Evolutionary conservation across 2,113 vertebrate genomes (phyloP), one percentile per base, ranked within the genome.

Genomic region (Psephotus haematonotus): DNA sequence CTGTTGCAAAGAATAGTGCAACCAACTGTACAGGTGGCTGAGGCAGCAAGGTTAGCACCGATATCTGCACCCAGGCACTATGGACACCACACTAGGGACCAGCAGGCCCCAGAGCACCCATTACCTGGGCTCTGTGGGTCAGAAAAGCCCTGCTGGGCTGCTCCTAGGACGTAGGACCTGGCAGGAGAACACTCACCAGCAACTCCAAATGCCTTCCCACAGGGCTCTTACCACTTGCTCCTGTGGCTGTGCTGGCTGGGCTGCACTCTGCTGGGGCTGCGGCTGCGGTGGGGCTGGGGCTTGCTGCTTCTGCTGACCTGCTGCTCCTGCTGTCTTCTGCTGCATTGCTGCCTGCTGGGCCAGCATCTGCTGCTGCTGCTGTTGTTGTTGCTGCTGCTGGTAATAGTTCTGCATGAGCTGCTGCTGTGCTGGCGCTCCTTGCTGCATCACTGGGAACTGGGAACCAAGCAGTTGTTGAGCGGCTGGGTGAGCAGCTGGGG

Each of bases 361-460:
- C 91, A 98, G 64, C 74, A 95, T 94, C 83, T 98, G 98, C 78
- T 96, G 98, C 84, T 97, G 98, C 44, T 97, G 98, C 16, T 95
- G 98, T 72, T 98, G 98, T 75, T 98, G 98, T 87, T 98, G 98
- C 77, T 98, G 98, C 88, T 98, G 98, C 86, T 98, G 97, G 92
- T 98, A 98, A 78, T 98, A 97, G 94, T 97, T 99, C 98, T 98
- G 98, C 92, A 98, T 97, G 84, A 98, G 96, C 82, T 97, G 98
- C 93, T 98, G 98, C 70, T 98, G 98, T 1, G 97, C 93, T 0
- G 86, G 93, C 0, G 90, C 94, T 94, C 96, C 98, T 78, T 98
- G 98, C 72, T 96, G 97, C 29, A 93, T 95, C 92, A 94, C 98
- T 39, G 98, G 98, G 96, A 98, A 98, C 98, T 98, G 98, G 68